phyloP scores from a whole-genome alignment of 2,113 vertebrate genomes.

The Symphodus melops region DNA sequence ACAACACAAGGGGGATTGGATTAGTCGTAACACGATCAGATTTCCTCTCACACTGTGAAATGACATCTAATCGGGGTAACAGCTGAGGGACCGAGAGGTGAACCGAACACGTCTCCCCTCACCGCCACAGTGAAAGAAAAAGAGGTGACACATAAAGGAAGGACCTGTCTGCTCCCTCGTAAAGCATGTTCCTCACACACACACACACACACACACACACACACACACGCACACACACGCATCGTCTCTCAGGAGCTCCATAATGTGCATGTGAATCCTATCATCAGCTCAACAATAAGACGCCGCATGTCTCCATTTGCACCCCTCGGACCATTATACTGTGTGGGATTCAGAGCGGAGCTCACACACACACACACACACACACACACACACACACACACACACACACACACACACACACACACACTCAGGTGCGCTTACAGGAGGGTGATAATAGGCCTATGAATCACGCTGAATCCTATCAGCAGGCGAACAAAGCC shows the following conservation, averaged over 20 bases:
- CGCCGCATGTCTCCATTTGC: conserved; percentile 31
- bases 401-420: too few relatives aligned
- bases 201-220: too few relatives aligned
- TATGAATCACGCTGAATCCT: conserved; percentile 50
- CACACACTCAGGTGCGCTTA: too few relatives aligned
- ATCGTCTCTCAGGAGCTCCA: conserved; percentile 12
- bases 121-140: background rate
- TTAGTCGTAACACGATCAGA: conserved; percentile 56
- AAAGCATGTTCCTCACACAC: conserved; percentile 3
- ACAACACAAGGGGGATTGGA: conserved; percentile 50
- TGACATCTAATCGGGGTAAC: conserved; percentile 43
- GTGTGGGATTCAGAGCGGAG: conserved; percentile 10
- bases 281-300: conserved; percentile 47
- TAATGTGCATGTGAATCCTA: conserved; percentile 43
- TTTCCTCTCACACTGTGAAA: conserved; percentile 41
- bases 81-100: conserved; percentile 19
- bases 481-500: conserved; percentile 54
- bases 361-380: conserved; percentile 4
- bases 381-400: conserved; percentile 15
- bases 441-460: conserved; percentile 29
- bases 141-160: conserved; percentile 2
- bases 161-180: background rate
- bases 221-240: too few relatives aligned
- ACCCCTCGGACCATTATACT: conserved; percentile 22
- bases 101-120: background rate